phyloP scores from a whole-genome alignment of 1,140 invertebrate species.

The Tetranychus cinnabarinus region DNA sequence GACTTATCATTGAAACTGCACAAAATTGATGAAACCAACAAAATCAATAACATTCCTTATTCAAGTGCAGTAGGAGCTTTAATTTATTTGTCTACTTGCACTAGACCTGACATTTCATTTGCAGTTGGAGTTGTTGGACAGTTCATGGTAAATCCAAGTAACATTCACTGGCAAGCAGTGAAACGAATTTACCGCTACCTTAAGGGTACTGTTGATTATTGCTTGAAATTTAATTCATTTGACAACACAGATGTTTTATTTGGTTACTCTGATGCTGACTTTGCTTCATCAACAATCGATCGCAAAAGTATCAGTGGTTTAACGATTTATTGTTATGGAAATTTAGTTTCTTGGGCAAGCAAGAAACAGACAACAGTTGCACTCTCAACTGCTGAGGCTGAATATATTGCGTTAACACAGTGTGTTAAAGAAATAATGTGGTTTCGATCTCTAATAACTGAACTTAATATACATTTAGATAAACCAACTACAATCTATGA shows the following conservation, averaged over 20 bases:
- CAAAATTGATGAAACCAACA: not conserved
- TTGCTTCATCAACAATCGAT: constrained; percentile 13
- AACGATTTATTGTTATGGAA: not conserved
- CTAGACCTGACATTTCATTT: constrained; percentile 14
- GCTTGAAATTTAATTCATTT: constrained; percentile 3
- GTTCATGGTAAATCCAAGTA: constrained; percentile 7
- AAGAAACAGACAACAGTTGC: constrained; percentile 1
- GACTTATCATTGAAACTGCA: not conserved
- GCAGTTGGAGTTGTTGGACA: constrained; percentile 7
- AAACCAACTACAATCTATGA: constrained; percentile 4
- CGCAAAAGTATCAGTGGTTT: constrained; percentile 6
- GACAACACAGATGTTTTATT: too few relatives aligned
- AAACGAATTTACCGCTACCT: constrained; percentile 17
- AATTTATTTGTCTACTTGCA: constrained; percentile 6
- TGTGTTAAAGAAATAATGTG: constrained; percentile 4
- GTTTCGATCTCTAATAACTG: not conserved
- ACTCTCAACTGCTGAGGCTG: constrained; percentile 7
- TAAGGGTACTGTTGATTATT: constrained; percentile 12
- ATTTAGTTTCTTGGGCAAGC: constrained; percentile 3
- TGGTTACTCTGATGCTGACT: constrained; percentile 16
- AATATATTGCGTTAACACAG: constrained; percentile 2
- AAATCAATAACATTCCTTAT: constrained; percentile 11
- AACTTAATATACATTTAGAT: not conserved
- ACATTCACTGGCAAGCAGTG: constrained; percentile 12
- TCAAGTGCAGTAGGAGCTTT: constrained; percentile 8